phyloP scores from a whole-genome alignment of 2,113 vertebrate genomes.

The Xiphophorus couchianus region DNA sequence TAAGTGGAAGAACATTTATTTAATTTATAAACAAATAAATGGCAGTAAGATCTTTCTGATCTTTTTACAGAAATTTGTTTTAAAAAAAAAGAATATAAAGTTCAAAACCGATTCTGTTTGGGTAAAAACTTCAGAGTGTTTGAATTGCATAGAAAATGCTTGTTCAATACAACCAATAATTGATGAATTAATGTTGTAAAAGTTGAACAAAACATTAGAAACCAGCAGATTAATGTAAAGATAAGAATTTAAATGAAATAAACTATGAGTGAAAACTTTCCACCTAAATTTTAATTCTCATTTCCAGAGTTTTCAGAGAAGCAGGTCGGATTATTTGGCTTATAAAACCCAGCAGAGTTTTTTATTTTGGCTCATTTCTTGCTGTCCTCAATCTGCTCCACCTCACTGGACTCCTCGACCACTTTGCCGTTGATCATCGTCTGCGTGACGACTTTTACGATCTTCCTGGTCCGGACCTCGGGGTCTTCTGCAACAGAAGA shows the following conservation, averaged over 20 bases:
- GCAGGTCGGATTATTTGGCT: slow-evolving; percentile 2
- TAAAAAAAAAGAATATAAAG: too few species aligned
- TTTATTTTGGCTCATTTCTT: slow-evolving; percentile 72
- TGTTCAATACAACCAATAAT: not conserved
- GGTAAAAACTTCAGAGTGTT: not conserved
- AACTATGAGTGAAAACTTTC: not conserved
- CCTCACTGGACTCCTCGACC: slow-evolving; percentile 82
- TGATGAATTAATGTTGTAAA: not conserved
- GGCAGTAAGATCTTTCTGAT: not conserved
- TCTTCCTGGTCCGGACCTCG: slow-evolving; percentile 82
- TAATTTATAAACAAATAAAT: not conserved
- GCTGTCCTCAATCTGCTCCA: slow-evolving; percentile 80
- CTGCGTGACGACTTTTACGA: slow-evolving; percentile 84
- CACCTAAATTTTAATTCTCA: not conserved
- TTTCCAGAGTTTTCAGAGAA: not conserved
- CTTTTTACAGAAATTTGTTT: not conserved
- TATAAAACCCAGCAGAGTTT: not conserved
- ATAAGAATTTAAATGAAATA: not conserved
- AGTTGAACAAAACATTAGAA: not conserved
- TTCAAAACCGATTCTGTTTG: not conserved
- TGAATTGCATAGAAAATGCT: not conserved
- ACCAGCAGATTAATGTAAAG: not conserved
- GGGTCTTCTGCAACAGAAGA: slow-evolving; percentile 75
- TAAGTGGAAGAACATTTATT: not conserved
- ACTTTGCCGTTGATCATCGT: slow-evolving; percentile 84